Evolutionary conservation across 1,140 invertebrate species (phyloP).

Genomic region (Chrysopa pallens): DNA sequence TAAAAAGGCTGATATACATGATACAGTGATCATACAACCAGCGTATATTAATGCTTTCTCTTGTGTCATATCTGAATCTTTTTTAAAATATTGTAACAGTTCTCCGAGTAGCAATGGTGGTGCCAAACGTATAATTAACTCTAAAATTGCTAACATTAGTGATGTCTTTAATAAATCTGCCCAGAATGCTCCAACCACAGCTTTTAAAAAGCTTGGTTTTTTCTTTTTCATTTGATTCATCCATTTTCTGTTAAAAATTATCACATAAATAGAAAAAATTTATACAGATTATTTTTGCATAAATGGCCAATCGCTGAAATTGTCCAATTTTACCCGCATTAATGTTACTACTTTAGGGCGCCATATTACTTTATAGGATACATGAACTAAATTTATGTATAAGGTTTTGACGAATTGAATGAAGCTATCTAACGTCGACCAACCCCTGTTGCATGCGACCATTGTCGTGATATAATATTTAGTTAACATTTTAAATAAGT

Average conservation of each 20-base stretch:
- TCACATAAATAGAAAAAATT: neutral
- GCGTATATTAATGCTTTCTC: slow-evolving; percentile 34
- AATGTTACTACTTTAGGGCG: too few relatives aligned
- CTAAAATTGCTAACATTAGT: slow-evolving; percentile 15
- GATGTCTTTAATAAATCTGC: slow-evolving; percentile 18
- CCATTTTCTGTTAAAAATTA: slow-evolving; percentile 18
- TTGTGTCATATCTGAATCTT: slow-evolving; percentile 15
- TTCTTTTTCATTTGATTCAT: slow-evolving; percentile 10
- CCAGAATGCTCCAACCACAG: slow-evolving; percentile 24
- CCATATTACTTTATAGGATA: too few relatives aligned
- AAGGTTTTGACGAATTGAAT: too few relatives aligned
- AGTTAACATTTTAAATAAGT: too few relatives aligned
- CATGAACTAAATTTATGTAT: too few relatives aligned
- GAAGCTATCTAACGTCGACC: too few relatives aligned
- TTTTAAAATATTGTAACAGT: slow-evolving; percentile 31
- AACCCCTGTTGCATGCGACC: too few relatives aligned
- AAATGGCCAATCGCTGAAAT: too few relatives aligned
- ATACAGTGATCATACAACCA: slow-evolving; percentile 33
- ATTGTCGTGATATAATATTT: too few relatives aligned
- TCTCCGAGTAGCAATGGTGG: slow-evolving; percentile 32
- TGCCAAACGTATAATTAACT: slow-evolving; percentile 14
- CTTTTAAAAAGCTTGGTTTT: slow-evolving; percentile 20
- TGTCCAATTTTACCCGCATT: too few relatives aligned
- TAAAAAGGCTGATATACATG: slow-evolving; percentile 26
- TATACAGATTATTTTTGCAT: too few relatives aligned